Evolutionary conservation across 2,888 invertebrate genomes (phyloP).

Genomic region (Himalopsyche tibetana): DNA sequence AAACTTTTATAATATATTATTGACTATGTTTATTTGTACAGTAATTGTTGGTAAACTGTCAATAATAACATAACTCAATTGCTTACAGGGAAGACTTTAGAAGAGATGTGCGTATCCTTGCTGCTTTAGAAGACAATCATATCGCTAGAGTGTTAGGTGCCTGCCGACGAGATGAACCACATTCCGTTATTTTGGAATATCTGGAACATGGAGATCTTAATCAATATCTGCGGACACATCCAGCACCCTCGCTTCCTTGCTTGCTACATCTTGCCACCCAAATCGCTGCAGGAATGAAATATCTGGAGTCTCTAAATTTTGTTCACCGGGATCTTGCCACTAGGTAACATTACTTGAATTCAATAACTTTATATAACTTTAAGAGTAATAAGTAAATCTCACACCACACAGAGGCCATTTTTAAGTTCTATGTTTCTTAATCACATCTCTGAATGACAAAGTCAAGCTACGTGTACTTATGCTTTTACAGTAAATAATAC

Average conservation of each 20-base stretch:
- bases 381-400: no score
- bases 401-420: no score
- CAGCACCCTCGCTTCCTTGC: constrained; percentile 51
- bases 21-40: no score
- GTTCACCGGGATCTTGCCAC: constrained; percentile 92
- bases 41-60: not conserved
- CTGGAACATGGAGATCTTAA: constrained; percentile 88
- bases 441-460: no score
- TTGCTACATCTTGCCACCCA: constrained; percentile 91
- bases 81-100: constrained; percentile 60
- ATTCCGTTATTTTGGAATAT: constrained; percentile 87
- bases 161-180: constrained; percentile 84
- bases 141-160: constrained; percentile 85
- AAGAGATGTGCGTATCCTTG: constrained; percentile 83
- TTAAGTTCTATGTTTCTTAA: no score
- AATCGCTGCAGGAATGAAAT: constrained; percentile 94
- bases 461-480: no score
- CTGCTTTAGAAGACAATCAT: constrained; percentile 83
- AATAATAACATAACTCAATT: constrained; percentile 39
- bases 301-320: constrained; percentile 89
- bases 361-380: no score
- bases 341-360: constrained; percentile 73
- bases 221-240: constrained; percentile 82
- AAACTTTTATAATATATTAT: no score
- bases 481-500: no score